Evolutionary conservation across 2,113 vertebrate species (phyloP), one percentile per base, ranked within the genome.

Genomic region (Perca fluviatilis): DNA sequence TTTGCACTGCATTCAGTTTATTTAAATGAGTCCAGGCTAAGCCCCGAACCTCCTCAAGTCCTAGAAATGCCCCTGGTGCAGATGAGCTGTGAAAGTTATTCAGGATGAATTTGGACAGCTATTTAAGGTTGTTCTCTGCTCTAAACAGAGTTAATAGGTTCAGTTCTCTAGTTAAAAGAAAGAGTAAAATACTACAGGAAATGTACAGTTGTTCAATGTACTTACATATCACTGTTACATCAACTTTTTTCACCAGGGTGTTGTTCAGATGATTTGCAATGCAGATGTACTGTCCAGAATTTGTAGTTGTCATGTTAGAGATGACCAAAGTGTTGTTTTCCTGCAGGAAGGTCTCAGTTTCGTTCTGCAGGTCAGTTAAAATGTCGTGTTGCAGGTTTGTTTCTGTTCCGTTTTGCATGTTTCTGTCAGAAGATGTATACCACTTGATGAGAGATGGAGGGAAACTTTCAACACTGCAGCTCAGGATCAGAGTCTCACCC

Each of bases 251-350:
- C 6, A 4, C 74, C 68, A 47, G 27, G 43, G 57, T 85, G 2
- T 11, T 56, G 0, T 46, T 85, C 27, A 65, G 4, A 33, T 91
- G 46, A 53, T 79, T 36, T 3, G 16, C 69, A 58, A 25, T 77
- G 60, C 93, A 94, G n/a, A 66, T 10, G 62, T 93, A 94, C 27
- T 18, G 19, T 64, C 90, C 89, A 36, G 77, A 73, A 65, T 89
- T 46, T 57, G 58, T 66, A 21, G 36, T 30, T 0, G 70, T 71
- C 51, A 61, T 57, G 3, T 89, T 89, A n/a, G 0, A 14, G 36
- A 89, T 79, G 6, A 6, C 21, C 0, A 83, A 64, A 40, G 25
- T 51, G 25, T 16, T 25, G 15, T n/a, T 23, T 7, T 30, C 16
- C 72, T 43, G 50, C 25, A 7, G 2, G 1, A 21, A 60, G 36